Percentiles rank a stretch among this genome's conserved stretches.
These are phyloP conservation scores for Boulengeromyrus knoepffleri DNA, from an alignment of 2,113 vertebrate species.

Conservation along the genomic window DNA sequence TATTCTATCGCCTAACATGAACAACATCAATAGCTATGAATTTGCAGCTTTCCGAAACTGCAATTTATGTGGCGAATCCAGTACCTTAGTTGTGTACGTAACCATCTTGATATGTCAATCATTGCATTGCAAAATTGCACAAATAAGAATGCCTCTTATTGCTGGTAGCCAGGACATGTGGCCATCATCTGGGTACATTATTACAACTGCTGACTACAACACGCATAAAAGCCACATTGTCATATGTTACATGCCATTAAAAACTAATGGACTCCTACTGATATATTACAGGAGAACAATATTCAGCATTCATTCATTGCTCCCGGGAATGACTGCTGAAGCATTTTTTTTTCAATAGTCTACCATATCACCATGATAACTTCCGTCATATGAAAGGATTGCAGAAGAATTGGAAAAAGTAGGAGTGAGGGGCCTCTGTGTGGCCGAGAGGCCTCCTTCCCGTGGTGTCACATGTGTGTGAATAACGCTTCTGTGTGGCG, in stretches of 20 bases:
- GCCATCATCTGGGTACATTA: background rate
- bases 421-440: background rate
- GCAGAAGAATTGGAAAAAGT: background rate
- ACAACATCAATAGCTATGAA: conserved; percentile 46
- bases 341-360: background rate
- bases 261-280: background rate
- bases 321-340: background rate
- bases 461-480: background rate
- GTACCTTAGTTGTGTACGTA: conserved; percentile 17
- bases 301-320: background rate
- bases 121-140: background rate
- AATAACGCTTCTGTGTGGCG: background rate
- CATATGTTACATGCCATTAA: background rate
- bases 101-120: background rate
- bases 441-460: background rate
- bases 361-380: background rate
- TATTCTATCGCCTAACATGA: conserved; percentile 35
- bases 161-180: background rate
- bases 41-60: conserved; percentile 43
- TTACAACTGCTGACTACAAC: background rate
- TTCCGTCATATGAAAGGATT: background rate
- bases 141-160: background rate
- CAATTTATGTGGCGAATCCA: conserved; percentile 49
- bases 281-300: background rate
- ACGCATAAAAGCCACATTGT: background rate